Base-by-base conservation (phyloP, 1,140 invertebrate genomes). In the Diabrotica virgifera region DNA sequence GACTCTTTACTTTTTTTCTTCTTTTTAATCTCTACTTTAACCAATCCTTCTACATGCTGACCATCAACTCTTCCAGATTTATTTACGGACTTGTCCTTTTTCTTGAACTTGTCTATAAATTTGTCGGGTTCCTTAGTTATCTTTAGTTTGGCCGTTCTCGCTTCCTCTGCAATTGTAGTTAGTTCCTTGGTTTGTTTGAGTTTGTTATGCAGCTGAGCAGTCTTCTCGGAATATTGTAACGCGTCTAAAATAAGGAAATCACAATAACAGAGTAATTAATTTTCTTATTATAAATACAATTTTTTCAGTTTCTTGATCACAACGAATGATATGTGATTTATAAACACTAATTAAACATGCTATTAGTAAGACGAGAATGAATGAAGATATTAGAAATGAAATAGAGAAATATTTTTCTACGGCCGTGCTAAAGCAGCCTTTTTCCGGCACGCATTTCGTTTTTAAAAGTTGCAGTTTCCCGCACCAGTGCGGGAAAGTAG, bases 151-250 rank as follows among this genome's bases (percentile, higher is more conserved):
- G 51, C 62, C 11, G 40, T 24, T 57, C 67, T 14, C 57, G 52
- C 62, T 58, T 68, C 36, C 24, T 68, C 36, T 9, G 50, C 64
- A 67, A 67, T 63, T 10, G 46, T 46, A 61, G 66, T 64, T 36
- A 62, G 61, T 13, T 61, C 61, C 66, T 65, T 64, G 60, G 57
- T 46, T 52, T 57, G 62, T 74, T 74, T 60, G 5, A 68, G 12
- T 69, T 79, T 68, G 58, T 71, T 74, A 70, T 80, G 80, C 24
- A 83, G 69, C 13, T 80, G 78, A 36, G 80, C 72, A 65, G 81
- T 80, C 71, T 84, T 84, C 70, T 85, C 83, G 60, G 83, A 73
- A 71, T 83, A 80, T 62, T 83, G 80, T 55, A 86, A 73, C 11
- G 81, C 80, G 76, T 78, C 77, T 46, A 46, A 46, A 46, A 46